Percentiles rank a stretch among this genome's conserved stretches.
Conservation (phyloP, 2,113 vertebrate genomes). For the Epinephelus moara region DNA sequence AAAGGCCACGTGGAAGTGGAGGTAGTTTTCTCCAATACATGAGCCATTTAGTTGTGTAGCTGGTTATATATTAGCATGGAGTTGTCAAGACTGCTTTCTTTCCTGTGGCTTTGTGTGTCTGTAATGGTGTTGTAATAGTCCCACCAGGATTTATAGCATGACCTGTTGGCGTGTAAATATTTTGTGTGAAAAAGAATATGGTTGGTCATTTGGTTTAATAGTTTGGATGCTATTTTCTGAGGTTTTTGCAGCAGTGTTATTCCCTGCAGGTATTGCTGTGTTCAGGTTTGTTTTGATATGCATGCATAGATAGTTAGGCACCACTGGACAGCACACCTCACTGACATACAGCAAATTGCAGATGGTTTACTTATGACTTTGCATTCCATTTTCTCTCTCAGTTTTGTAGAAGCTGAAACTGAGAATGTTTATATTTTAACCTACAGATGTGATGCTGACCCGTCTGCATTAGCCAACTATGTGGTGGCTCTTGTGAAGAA, state of each 20-base stretch:
- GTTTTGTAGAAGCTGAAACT: background rate
- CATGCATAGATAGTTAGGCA: background rate
- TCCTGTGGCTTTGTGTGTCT: background rate
- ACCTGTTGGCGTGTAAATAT: background rate
- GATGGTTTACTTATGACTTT: background rate
- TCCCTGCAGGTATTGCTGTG: background rate
- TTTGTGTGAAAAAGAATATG: background rate
- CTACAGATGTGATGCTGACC: constrained; percentile 97
- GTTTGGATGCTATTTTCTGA: background rate
- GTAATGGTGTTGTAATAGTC: background rate
- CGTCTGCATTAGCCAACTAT: constrained; percentile 97
- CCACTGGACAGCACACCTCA: background rate
- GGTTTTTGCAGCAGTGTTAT: background rate
- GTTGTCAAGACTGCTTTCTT: background rate
- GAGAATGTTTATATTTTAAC: background rate
- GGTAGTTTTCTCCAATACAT: background rate
- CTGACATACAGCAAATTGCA: background rate
- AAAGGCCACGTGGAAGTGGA: too few species aligned
- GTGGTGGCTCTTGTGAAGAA: constrained; percentile 99
- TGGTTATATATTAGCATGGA: background rate
- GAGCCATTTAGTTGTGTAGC: background rate
- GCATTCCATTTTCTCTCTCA: background rate
- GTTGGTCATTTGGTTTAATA: background rate
- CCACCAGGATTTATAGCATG: background rate
- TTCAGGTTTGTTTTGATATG: background rate